Conservation (phyloP, 2,113 vertebrate species). For the Monopterus albus region DNA sequence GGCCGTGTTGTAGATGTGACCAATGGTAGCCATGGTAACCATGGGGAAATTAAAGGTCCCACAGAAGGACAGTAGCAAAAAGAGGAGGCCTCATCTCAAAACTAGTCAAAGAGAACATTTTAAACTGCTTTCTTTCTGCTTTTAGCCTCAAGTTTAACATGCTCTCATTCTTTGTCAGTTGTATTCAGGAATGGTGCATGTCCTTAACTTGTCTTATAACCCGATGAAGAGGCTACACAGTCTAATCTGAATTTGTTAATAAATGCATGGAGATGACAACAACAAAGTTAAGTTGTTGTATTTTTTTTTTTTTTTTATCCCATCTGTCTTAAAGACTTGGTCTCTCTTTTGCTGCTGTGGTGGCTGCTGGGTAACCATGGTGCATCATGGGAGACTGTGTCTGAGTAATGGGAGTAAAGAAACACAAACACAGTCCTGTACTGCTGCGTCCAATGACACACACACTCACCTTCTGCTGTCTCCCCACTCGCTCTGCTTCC, state of each 20-base stretch:
- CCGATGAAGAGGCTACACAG: background rate
- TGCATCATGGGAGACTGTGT: slow-evolving; percentile 60
- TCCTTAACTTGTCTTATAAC: background rate
- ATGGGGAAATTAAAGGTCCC: slow-evolving; percentile 40
- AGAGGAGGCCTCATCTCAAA: slow-evolving; percentile 64
- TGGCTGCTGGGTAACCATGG: slow-evolving; percentile 40
- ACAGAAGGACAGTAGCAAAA: slow-evolving; percentile 31
- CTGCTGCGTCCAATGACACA: slow-evolving; percentile 60
- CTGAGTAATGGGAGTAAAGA: slow-evolving; percentile 55
- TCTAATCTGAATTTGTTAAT: background rate
- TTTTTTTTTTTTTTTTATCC: background rate
- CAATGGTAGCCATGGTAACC: slow-evolving; percentile 45
- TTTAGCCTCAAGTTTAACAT: background rate
- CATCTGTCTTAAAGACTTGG: background rate
- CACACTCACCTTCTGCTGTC: slow-evolving; percentile 91
- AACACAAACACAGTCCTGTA: slow-evolving; percentile 67
- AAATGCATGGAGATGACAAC: background rate
- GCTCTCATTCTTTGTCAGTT: background rate
- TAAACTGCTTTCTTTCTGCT: background rate
- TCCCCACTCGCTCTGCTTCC: slow-evolving; percentile 91
- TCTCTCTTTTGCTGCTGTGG: slow-evolving; percentile 48
- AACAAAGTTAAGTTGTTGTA: too few species aligned
- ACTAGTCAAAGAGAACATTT: slow-evolving; percentile 51
- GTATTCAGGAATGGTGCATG: background rate
- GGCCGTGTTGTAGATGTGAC: slow-evolving; percentile 19